Percentiles rank a stretch among this genome's conserved stretches.
Conservation (phyloP, 35 echinoderm and acorn worm genomes). For the Apostichopus parvimensis region DNA sequence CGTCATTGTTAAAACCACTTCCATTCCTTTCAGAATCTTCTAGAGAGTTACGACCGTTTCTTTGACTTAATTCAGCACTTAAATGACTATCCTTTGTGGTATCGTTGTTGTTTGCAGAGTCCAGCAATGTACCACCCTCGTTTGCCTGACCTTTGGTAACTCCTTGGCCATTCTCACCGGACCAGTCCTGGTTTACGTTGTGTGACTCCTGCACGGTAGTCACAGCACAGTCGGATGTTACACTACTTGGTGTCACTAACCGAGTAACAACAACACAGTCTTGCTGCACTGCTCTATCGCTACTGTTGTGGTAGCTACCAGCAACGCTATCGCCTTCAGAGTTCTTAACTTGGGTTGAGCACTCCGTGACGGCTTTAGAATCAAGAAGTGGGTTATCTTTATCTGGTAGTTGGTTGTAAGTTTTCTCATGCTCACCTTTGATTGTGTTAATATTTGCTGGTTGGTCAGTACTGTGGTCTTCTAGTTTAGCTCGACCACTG, state of each 20-base stretch:
- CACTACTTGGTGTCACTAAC: neutral
- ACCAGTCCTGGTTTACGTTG: neutral
- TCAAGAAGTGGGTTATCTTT: neutral
- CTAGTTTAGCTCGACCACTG: neutral
- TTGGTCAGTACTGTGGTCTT: neutral
- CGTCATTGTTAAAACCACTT: too few relatives aligned
- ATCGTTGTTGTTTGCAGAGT: constrained; percentile 24
- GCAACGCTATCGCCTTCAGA: neutral
- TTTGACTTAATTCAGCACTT: neutral
- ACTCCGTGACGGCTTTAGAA: neutral
- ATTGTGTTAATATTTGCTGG: neutral
- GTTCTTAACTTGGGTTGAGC: neutral
- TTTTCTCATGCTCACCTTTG: neutral
- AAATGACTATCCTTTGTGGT: neutral
- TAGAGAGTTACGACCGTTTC: neutral
- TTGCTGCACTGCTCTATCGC: neutral
- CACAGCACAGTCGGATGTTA: neutral
- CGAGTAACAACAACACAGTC: neutral
- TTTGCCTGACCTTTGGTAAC: neutral
- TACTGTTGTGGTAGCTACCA: neutral
- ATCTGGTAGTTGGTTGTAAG: neutral
- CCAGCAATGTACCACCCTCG: neutral
- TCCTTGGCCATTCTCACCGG: neutral
- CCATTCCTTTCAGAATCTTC: neutral
- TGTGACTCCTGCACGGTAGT: neutral